phyloP scores from a whole-genome alignment of 2,113 vertebrate genomes.

The Hucho hucho region DNA sequence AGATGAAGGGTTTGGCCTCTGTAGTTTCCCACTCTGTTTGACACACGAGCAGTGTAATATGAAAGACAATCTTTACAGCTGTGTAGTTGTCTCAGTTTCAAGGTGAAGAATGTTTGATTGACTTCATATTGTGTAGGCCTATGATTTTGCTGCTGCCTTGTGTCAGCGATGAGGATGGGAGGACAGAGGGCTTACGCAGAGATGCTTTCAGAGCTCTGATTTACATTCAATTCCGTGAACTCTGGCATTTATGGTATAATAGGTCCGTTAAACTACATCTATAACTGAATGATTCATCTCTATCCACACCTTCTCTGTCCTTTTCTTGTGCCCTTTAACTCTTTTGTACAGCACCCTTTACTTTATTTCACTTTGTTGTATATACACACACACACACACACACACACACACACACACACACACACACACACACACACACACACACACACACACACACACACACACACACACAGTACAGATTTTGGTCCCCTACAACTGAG shows the following conservation, averaged over 20 bases:
- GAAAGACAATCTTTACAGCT: slow-evolving; percentile 12
- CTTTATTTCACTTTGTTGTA: background rate
- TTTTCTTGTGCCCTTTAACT: background rate
- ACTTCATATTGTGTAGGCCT: too few relatives aligned
- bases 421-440: background rate
- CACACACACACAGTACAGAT: background rate
- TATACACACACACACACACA: background rate
- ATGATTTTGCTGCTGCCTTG: too few relatives aligned
- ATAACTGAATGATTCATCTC: too few relatives aligned
- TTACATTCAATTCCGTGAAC: too few relatives aligned
- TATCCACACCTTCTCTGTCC: background rate
- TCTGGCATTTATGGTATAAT: too few relatives aligned
- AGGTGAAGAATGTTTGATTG: background rate
- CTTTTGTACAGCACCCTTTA: too few relatives aligned
- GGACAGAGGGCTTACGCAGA: too few relatives aligned
- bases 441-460: background rate
- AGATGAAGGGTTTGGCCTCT: slow-evolving; percentile 7
- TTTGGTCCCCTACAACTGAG: background rate
- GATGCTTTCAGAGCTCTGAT: too few relatives aligned
- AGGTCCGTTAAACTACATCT: too few relatives aligned
- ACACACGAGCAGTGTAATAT: slow-evolving; percentile 19
- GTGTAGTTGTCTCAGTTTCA: background rate
- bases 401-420: background rate
- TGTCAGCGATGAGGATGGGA: too few relatives aligned
- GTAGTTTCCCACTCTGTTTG: slow-evolving; percentile 4